Conservation (phyloP, 2,888 invertebrate species). For the Calliopum simillimum region DNA sequence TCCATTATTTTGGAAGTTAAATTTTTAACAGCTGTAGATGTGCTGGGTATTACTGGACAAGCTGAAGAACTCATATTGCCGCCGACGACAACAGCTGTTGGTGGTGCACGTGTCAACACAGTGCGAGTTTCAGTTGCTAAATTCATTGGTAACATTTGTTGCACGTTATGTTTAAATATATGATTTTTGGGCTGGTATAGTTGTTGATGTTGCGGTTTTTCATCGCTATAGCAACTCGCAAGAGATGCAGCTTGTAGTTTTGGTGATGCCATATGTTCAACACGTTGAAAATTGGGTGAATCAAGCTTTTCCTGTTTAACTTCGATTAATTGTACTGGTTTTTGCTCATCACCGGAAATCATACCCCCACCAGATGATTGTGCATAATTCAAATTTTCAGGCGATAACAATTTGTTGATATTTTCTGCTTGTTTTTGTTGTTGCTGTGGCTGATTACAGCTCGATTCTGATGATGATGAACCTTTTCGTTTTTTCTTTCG, state of each 20-base stretch:
- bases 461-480: conserved; percentile 65
- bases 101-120: conserved; percentile 41
- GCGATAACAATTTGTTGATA: conserved; percentile 43
- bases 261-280: conserved; percentile 42
- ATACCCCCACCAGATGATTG: conserved; percentile 29
- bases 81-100: conserved; percentile 26
- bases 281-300: conserved; percentile 53
- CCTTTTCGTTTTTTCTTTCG: conserved; percentile 67
- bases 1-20: conserved; percentile 61
- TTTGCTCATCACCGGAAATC: conserved; percentile 48
- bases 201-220: conserved; percentile 40
- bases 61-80: background rate
- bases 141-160: conserved; percentile 64
- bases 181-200: conserved; percentile 44
- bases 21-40: conserved; percentile 57
- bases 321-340: conserved; percentile 50
- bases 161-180: background rate
- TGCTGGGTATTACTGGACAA: background rate
- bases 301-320: conserved; percentile 64
- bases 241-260: conserved; percentile 39
- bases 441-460: conserved; percentile 51
- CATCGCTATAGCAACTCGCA: conserved; percentile 37
- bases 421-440: conserved; percentile 35
- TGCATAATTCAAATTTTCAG: conserved; percentile 38
- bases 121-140: conserved; percentile 54